Conservation (phyloP, 2,888 invertebrate genomes). For the Plagiodera versicolora region DNA sequence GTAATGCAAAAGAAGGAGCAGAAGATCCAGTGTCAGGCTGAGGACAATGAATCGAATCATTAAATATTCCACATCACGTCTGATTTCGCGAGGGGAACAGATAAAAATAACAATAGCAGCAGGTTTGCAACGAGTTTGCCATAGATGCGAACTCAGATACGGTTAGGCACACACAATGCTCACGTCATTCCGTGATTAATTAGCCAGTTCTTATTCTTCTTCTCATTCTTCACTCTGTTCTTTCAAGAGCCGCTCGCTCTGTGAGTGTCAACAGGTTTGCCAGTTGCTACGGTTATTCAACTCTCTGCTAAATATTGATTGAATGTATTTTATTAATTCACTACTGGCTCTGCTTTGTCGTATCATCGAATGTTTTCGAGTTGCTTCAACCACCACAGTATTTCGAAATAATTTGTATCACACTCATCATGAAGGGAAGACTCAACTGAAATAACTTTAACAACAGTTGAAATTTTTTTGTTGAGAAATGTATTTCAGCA, state of each 20-base stretch:
- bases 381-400: no score
- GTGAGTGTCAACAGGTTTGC: conserved; percentile 26
- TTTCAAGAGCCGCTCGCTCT: conserved; percentile 13
- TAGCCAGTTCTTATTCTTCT: conserved; percentile 41
- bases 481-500: no score
- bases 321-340: not conserved
- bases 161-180: conserved; percentile 46
- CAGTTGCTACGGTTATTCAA: conserved; percentile 17
- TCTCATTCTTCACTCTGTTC: conserved; percentile 18
- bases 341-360: not conserved
- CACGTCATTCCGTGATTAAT: conserved; percentile 49
- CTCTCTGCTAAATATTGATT: conserved; percentile 12
- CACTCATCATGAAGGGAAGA: no score
- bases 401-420: no score
- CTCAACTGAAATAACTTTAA: no score
- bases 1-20: conserved; percentile 41
- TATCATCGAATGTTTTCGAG: not conserved
- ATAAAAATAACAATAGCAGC: conserved; percentile 48
- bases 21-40: conserved; percentile 45
- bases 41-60: conserved; percentile 48
- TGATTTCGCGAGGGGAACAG: conserved; percentile 47
- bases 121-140: conserved; percentile 44
- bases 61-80: conserved; percentile 49
- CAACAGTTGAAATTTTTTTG: no score
- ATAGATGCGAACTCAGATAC: conserved; percentile 47